A percentile compares a stretch with the other conserved stretches of the same genome.
phyloP scores from a whole-genome alignment of 2,888 invertebrate species.

The Hypomecis punctinalis region DNA sequence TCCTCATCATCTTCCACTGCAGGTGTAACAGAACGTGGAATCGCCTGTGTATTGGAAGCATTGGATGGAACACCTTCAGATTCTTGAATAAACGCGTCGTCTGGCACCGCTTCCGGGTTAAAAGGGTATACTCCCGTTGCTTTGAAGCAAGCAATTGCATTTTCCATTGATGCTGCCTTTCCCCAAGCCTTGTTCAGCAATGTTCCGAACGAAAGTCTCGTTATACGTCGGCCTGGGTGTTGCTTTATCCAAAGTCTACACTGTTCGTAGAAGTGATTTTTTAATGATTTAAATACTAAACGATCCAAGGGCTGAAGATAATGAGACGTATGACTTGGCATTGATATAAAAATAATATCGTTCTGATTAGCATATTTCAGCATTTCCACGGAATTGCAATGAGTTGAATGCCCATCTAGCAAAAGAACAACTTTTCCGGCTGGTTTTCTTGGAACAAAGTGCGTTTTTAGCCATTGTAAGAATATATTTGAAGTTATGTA shows the following conservation, averaged over 20 bases:
- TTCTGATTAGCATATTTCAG: conserved; percentile 35
- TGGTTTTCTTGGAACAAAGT: conserved; percentile 36
- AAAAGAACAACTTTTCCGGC: conserved; percentile 35
- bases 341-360: conserved; percentile 34
- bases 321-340: conserved; percentile 42
- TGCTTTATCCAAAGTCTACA: conserved; percentile 37
- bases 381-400: conserved; percentile 38
- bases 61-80: background rate
- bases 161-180: conserved; percentile 41
- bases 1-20: conserved; percentile 19
- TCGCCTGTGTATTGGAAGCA: background rate
- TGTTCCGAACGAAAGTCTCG: background rate
- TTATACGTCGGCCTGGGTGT: background rate
- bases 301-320: conserved; percentile 39
- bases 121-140: conserved; percentile 47
- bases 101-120: conserved; percentile 44
- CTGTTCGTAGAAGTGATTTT: conserved; percentile 43
- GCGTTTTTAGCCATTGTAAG: conserved; percentile 32
- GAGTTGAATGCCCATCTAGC: conserved; percentile 40
- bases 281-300: conserved; percentile 47
- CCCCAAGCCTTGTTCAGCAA: conserved; percentile 34
- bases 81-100: conserved; percentile 14
- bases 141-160: conserved; percentile 44
- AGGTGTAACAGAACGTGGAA: background rate
- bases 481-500: conserved; percentile 38